phyloP scores from a whole-genome alignment of 2,797 vertebrate species.

The Clarias laeviceps region DNA sequence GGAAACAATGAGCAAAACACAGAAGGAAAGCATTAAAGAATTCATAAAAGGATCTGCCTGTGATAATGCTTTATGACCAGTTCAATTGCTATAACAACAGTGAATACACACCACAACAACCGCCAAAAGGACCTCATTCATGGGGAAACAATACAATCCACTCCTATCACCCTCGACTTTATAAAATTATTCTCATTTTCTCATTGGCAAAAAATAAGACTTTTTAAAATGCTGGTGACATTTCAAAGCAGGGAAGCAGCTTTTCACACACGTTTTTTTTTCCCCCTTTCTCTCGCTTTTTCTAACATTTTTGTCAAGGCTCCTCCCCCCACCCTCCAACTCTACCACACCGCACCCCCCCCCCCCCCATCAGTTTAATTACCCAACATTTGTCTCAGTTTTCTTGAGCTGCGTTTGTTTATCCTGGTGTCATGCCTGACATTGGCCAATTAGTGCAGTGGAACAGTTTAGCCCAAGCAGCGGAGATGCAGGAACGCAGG shows the following conservation, averaged over 20 bases:
- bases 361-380: slow-evolving; percentile 83
- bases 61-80: slow-evolving; percentile 18
- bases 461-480: slow-evolving; percentile 86
- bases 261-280: slow-evolving; percentile 50
- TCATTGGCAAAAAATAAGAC: slow-evolving; percentile 59
- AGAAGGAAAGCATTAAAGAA: slow-evolving; percentile 22
- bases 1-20: slow-evolving; percentile 29
- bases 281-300: slow-evolving; percentile 56
- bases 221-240: slow-evolving; percentile 63
- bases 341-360: slow-evolving; percentile 64
- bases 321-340: slow-evolving; percentile 50
- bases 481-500: slow-evolving; percentile 63
- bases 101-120: slow-evolving; percentile 17
- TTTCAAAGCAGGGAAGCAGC: slow-evolving; percentile 60
- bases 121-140: neutral
- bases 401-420: slow-evolving; percentile 86
- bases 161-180: slow-evolving; percentile 16
- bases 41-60: neutral
- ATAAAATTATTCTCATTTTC: slow-evolving; percentile 44
- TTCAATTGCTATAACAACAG: slow-evolving; percentile 37
- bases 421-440: slow-evolving; percentile 86
- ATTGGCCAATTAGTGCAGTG: slow-evolving; percentile 89
- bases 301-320: slow-evolving; percentile 76
- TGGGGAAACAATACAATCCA: slow-evolving; percentile 27
- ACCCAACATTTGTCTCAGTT: slow-evolving; percentile 89